Evolutionary conservation across 1,140 invertebrate species (phyloP), one percentile per base, ranked within the genome.

Genomic region (Geopemphigus sp.): DNA sequence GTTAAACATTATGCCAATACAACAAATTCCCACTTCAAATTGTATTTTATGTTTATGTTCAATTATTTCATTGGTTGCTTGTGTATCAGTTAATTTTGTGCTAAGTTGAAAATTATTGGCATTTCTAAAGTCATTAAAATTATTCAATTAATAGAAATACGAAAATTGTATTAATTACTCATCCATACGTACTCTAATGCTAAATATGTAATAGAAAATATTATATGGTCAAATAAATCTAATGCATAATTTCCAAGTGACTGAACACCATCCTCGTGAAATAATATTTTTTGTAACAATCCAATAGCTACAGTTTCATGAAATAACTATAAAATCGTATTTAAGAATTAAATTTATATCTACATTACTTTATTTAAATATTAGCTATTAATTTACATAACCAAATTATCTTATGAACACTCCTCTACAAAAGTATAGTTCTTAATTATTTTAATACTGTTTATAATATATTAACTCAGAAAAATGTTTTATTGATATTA

Each of bases 221-320:
- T 70, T 14, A 64, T 45, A 83, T 94, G 94, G 85, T 94, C 91
- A n/a, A 93, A 86, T 1, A 94, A 84, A 86, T 94, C 93, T 12
- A 92, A 86, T 22, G 89, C 86, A 12, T 89, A 86, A 68, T 94
- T 92, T 59, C 89, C 89, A 61, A 94, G 85, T 45, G 89, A 88
- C 83, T 92, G 89, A 74, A 89, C 90, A 32, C 90, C 89, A 83
- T 90, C 91, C 12, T 88, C 87, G 84, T 95, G 92, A 84, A 89
- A 94, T 10, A 93, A 85, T 53, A 93, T 87, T 12, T 90, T 89
- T 85, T 94, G 93, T 47, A 95, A 83, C 0, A 94, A 84, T 2
- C 91, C 90, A 47, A 93, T 86, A 32, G 88, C 88, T 1, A 90
- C 87, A 11, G 88, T 89, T 85, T 93, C 92, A 82, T 93, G 91